Evolutionary conservation across 1,140 invertebrate species (phyloP), one percentile per base, ranked within the genome.

Genomic region (Planococcus citri): DNA sequence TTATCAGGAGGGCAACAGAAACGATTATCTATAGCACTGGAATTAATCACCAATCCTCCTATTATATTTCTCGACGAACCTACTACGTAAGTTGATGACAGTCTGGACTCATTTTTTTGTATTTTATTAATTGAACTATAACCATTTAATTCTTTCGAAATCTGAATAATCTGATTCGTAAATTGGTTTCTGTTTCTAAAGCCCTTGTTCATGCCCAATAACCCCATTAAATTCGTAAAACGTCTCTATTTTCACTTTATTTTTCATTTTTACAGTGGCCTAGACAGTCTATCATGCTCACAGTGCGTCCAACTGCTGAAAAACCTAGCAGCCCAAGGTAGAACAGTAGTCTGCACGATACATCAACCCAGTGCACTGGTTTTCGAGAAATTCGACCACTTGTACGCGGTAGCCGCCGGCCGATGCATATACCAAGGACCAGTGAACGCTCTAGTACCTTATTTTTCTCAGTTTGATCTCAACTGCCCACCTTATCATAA

Each of bases 41-140:
- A 83, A 73, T 77, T 83, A 21, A 75, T 88, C 58, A 88, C 85
- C 75, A 89, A 89, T 76, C 88, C 88, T 69, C 86, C 87, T 73
- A 82, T 90, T 74, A 86, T 90, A 82, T 88, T 89, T 75, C 84
- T 89, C 68, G 88, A 90, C 75, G 88, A 90, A 74, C 88, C 88
- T 21, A 90, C 88, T 1, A 88, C 86, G 87, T 88, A 75, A 78
- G 72, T 71, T 12, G 22, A 4, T 3, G 14, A 37, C 14, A 37
- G n/a, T n/a, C n/a, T n/a, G n/a, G n/a, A n/a, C n/a, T n/a, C 12
- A 33, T 29, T 68, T 67, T 3, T 67, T 67, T 3, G 9, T 9
- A 67, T 67, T 67, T 67, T 67, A 12, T 67, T 25, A 33, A 33
- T 33, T 33, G 29, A 33, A 33, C 12, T n/a, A n/a, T n/a, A n/a